Conservation (phyloP, 2,888 invertebrate genomes). For the Eurytoma adleriae region DNA sequence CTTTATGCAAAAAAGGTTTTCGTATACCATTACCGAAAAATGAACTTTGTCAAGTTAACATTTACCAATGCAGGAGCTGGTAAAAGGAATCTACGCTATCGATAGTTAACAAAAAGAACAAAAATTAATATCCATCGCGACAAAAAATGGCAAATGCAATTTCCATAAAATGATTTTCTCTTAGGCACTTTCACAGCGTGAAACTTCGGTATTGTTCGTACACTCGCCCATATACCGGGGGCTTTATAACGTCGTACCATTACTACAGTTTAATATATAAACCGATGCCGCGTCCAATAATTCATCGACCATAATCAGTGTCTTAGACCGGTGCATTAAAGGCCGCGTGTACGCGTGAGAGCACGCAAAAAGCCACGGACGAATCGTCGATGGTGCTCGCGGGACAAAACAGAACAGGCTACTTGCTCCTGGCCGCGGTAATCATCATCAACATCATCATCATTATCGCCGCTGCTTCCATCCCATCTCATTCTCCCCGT, state of each 20-base stretch:
- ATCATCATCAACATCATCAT: slow-evolving; percentile 74
- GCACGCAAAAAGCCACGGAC: no score
- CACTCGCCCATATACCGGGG: not conserved
- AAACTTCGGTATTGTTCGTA: slow-evolving; percentile 15
- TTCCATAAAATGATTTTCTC: slow-evolving; percentile 46
- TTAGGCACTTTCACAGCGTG: not conserved
- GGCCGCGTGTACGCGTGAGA: slow-evolving; percentile 55
- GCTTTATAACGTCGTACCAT: slow-evolving; percentile 1
- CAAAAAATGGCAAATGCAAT: slow-evolving; percentile 33
- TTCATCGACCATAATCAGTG: slow-evolving; percentile 61
- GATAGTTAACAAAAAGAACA: slow-evolving; percentile 15
- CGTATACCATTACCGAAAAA: slow-evolving; percentile 4
- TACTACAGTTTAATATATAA: slow-evolving; percentile 51
- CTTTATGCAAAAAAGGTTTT: no score
- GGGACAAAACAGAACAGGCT: slow-evolving; percentile 37
- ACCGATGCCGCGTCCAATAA: slow-evolving; percentile 57
- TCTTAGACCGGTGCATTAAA: slow-evolving; percentile 63
- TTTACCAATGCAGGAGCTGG: slow-evolving; percentile 2
- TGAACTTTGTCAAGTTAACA: slow-evolving; percentile 40
- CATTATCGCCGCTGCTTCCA: slow-evolving; percentile 70
- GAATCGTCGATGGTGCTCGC: not conserved
- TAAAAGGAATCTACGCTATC: not conserved
- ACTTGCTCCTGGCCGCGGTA: slow-evolving; percentile 61
- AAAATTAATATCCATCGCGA: slow-evolving; percentile 34
- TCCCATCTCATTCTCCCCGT: slow-evolving; percentile 63